Percentiles rank a stretch among this genome's conserved stretches.
Conservation (phyloP, 2,797 vertebrate genomes). For the Hoplostethus mediterraneus region DNA sequence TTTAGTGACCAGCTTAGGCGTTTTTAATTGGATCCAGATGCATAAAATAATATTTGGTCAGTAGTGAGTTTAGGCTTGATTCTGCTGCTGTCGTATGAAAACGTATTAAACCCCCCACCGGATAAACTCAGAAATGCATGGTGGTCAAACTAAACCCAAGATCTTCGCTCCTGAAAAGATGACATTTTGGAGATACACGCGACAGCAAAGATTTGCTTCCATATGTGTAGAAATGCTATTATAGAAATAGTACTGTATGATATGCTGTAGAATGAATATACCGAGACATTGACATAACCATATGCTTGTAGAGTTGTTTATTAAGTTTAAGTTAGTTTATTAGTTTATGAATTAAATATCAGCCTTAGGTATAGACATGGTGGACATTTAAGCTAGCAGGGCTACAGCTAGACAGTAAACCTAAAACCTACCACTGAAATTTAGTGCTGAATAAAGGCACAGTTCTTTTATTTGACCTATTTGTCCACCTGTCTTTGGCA, state of each 20-base stretch:
- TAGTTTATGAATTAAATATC: too few relatives aligned
- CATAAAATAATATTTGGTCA: not conserved
- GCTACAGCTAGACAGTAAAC: too few relatives aligned
- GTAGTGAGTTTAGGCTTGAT: not conserved
- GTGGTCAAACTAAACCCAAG: too few relatives aligned
- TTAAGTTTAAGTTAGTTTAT: too few relatives aligned
- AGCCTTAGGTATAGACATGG: too few relatives aligned
- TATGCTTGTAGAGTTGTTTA: not conserved
- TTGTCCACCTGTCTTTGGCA: not conserved
- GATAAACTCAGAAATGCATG: too few relatives aligned
- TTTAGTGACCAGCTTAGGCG: not conserved
- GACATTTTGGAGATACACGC: too few relatives aligned
- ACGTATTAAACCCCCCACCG: too few relatives aligned
- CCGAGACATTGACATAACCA: not conserved
- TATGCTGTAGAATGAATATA: constrained; percentile 3
- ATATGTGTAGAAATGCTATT: not conserved
- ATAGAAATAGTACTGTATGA: not conserved
- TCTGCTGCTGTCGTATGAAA: not conserved
- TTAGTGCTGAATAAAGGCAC: not conserved
- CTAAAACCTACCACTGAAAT: too few relatives aligned
- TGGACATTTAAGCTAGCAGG: too few relatives aligned
- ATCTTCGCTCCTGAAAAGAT: not conserved
- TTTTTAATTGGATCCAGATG: constrained; percentile 24
- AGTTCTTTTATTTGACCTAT: not conserved
- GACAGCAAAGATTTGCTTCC: not conserved